Base-by-base conservation (phyloP, 2,113 vertebrate species). In the Osmerus eperlanus region DNA sequence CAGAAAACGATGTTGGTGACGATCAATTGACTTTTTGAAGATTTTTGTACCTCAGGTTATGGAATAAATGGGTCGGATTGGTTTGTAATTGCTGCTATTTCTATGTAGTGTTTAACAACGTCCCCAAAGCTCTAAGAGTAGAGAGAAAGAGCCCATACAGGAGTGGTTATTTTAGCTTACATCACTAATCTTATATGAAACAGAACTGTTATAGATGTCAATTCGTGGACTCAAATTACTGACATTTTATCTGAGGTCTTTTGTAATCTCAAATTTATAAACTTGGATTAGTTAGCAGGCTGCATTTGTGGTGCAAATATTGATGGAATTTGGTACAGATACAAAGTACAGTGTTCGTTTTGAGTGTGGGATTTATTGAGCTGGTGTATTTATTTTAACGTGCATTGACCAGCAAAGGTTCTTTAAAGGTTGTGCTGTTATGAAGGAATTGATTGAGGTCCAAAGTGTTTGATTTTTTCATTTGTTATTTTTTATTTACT, bases 1-100 rank as follows among this genome's bases (percentile, higher is more conserved):
- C 14, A 18, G 54, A 73, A 63, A 61, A n/a, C 16, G 29, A 81
- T 72, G 32, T 76, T 82, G 74, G 76, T 81, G 81, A 85, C 76
- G 83, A 72, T 71, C 47, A 78, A 32, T 19, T 81, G 29, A 75
- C 62, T 23, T 68, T 74, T 73, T 62, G 77, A 11, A 70, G 47
- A 19, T 36, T 54, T 67, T 76, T 66, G 15, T 77, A 32, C n/a
- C 32, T 72, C 47, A 1, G 16, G 67, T 64, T 64, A 62, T 29
- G 23, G n/a, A 15, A 4, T 29, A 36, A 11, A 29, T 64, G 2
- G 12, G 25, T 68, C 0, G 68, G 18, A 56, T 19, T 21, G 9
- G 3, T 3, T 3, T 23, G 15, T 65, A 53, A 66, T 67, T 16
- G 9, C 18, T 67, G 56, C 0, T 3, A 0, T 41, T 65, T 64